Conservation (phyloP, 1,140 invertebrate genomes). For the Lutraria rhynchaena region DNA sequence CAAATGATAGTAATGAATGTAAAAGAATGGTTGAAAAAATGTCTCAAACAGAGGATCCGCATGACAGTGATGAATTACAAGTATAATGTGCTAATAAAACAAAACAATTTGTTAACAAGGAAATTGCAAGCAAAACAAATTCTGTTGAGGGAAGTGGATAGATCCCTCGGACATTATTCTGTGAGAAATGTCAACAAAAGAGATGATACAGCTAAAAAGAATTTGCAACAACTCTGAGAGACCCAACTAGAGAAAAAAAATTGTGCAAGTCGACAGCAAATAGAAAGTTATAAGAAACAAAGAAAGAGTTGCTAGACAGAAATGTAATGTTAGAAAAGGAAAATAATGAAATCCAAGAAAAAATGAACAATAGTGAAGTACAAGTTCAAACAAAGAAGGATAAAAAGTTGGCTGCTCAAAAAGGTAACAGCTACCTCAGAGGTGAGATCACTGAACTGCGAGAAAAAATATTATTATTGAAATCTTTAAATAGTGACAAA, state of each 20-base stretch:
- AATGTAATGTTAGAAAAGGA: background rate
- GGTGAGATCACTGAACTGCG: no score
- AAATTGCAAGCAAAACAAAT: background rate
- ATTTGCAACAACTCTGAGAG: constrained; percentile 31
- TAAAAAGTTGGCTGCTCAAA: constrained; percentile 10
- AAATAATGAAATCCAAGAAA: constrained; percentile 1
- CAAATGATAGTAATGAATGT: no score
- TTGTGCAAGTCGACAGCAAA: no score
- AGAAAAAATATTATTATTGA: no score
- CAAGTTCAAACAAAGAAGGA: constrained; percentile 20
- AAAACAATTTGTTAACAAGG: no score
- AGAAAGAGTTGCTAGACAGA: background rate
- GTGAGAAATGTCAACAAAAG: constrained; percentile 42
- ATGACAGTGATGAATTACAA: no score
- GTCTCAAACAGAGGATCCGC: no score
- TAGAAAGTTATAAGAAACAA: no score
- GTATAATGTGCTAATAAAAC: no score
- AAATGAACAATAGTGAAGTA: background rate
- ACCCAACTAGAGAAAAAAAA: background rate
- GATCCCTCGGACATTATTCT: constrained; percentile 49
- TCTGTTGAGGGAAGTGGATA: background rate
- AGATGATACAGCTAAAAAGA: constrained; percentile 40
- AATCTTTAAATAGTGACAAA: no score
- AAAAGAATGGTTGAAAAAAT: no score
- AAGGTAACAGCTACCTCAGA: constrained; percentile 4